Percentiles rank a stretch among this genome's conserved stretches.
These are phyloP conservation scores for Thamnaconus septentrionalis DNA, from an alignment of 2,113 vertebrate species.

Conservation along the genomic window DNA sequence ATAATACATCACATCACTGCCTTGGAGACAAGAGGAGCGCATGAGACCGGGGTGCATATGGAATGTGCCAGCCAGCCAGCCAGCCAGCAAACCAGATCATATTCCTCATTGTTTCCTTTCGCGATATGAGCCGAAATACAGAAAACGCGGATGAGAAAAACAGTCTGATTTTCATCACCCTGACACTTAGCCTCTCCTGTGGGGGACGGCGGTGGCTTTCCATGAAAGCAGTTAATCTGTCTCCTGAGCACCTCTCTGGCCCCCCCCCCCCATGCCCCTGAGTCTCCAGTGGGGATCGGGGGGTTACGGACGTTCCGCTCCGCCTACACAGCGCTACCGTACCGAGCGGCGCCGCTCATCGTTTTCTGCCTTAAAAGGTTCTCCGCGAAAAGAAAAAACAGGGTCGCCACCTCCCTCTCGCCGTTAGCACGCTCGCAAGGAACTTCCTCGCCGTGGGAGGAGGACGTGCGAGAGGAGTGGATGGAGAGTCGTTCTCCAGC, in stretches of 20 bases:
- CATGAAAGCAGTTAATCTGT: slow-evolving; percentile 29
- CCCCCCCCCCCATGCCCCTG: background rate
- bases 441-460: slow-evolving; percentile 62
- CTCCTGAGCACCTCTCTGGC: slow-evolving; percentile 5
- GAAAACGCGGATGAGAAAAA: slow-evolving; percentile 30
- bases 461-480: slow-evolving; percentile 59
- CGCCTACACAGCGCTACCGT: slow-evolving; percentile 30
- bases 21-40: background rate
- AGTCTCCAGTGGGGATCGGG: too few relatives aligned
- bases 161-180: slow-evolving; percentile 32
- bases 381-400: slow-evolving; percentile 38
- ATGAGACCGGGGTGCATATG: too few relatives aligned
- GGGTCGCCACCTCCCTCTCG: slow-evolving; percentile 40
- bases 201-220: too few relatives aligned
- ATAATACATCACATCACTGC: too few relatives aligned
- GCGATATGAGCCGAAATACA: slow-evolving; percentile 32
- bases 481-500: too few relatives aligned
- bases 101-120: slow-evolving; percentile 25
- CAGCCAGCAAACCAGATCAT: background rate
- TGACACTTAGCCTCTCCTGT: background rate
- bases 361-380: slow-evolving; percentile 48
- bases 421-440: slow-evolving; percentile 46
- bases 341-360: slow-evolving; percentile 18
- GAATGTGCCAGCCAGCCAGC: too few relatives aligned
- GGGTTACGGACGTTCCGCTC: slow-evolving; percentile 10